Conservation (phyloP, 2,113 vertebrate species). For the Ibidorhyncha struthersii region DNA sequence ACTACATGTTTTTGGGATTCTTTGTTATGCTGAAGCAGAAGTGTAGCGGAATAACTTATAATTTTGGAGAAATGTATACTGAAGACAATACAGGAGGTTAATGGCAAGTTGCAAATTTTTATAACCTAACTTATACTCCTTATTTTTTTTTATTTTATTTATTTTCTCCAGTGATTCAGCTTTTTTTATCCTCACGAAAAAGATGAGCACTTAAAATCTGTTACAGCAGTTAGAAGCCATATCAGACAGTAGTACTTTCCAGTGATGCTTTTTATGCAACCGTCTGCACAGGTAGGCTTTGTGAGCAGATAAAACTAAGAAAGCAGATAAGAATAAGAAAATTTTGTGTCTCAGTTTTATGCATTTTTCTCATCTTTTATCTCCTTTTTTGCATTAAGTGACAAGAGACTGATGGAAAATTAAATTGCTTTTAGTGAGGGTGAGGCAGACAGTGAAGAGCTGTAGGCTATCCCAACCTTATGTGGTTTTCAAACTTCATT, state of each 20-base stretch:
- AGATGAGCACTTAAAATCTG: neutral
- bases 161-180: neutral
- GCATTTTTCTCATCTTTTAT: neutral
- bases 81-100: neutral
- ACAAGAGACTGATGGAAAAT: neutral
- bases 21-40: neutral
- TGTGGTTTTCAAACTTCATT: neutral
- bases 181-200: neutral
- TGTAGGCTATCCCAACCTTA: neutral
- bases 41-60: neutral
- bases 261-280: neutral
- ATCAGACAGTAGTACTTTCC: neutral
- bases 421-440: neutral
- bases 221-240: neutral
- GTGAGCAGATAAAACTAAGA: neutral
- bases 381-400: neutral
- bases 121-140: neutral
- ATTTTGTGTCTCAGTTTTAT: neutral
- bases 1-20: neutral
- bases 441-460: neutral
- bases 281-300: neutral
- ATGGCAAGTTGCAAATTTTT: neutral
- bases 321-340: neutral
- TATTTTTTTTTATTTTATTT: neutral
- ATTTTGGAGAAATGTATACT: neutral